Conservation (phyloP, 2,113 vertebrate species). For the Pterocles gutturalis region DNA sequence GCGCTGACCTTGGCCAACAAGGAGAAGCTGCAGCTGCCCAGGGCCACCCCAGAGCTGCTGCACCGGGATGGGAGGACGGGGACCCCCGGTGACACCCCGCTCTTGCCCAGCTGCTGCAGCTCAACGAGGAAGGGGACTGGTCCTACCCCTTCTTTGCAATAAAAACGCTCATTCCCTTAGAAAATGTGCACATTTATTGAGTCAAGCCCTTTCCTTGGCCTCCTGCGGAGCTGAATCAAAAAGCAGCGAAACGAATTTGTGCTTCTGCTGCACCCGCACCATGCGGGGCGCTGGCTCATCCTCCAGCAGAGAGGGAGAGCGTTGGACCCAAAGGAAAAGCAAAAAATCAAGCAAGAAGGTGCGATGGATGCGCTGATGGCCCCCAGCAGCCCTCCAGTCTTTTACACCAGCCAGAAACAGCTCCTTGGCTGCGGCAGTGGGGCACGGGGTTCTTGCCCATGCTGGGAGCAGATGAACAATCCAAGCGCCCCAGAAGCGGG, state of each 20-base stretch:
- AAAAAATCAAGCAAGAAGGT: not conserved
- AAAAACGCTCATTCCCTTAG: too few relatives aligned
- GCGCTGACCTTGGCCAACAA: conserved; percentile 81
- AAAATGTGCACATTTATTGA: not conserved
- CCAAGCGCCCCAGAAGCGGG: not conserved
- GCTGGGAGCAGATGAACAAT: not conserved
- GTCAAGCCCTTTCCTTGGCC: too few relatives aligned
- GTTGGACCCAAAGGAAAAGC: not conserved
- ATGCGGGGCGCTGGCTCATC: too few relatives aligned
- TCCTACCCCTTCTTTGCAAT: too few relatives aligned
- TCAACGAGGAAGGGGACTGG: too few relatives aligned
- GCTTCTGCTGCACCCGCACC: too few relatives aligned
- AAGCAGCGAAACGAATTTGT: too few relatives aligned
- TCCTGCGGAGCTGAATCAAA: too few relatives aligned
- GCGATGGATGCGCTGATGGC: rapidly evolving
- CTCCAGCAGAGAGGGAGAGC: too few relatives aligned
- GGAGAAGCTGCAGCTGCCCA: conserved; percentile 82
- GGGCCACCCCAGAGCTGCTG: conserved; percentile 81
- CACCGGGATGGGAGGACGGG: not conserved
- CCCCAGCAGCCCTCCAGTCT: not conserved
- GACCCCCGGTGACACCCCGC: too few relatives aligned
- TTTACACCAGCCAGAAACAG: not conserved
- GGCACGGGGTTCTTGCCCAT: rapidly evolving
- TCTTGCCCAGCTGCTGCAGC: too few relatives aligned
- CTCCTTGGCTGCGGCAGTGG: not conserved